Conservation (phyloP, 2,888 invertebrate species). For the Hyles lineata region DNA sequence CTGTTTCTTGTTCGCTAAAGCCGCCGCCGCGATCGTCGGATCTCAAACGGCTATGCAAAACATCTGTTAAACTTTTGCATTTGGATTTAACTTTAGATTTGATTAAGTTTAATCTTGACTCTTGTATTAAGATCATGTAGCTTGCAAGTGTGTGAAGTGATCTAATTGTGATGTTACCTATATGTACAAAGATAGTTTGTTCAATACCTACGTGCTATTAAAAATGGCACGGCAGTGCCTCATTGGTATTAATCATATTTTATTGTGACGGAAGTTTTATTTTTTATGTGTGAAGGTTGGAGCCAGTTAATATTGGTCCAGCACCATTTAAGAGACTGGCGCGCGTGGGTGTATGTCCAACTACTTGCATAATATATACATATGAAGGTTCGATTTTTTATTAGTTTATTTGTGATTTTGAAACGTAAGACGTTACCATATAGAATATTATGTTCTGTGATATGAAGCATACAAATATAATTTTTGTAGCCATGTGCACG, state of each 20-base stretch:
- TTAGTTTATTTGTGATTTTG: background rate
- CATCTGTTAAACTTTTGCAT: no score
- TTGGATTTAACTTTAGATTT: background rate
- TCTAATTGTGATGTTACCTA: background rate
- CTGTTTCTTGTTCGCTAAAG: background rate
- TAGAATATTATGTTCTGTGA: no score
- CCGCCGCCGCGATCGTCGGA: background rate
- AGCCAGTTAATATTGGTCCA: background rate
- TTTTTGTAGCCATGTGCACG: no score
- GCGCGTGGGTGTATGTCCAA: slow-evolving; percentile 1
- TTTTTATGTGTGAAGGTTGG: background rate
- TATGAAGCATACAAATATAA: no score
- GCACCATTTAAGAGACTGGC: background rate
- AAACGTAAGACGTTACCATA: no score
- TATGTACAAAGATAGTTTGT: background rate
- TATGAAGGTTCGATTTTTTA: background rate
- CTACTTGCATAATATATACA: background rate
- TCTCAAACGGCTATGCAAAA: background rate
- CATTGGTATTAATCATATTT: background rate
- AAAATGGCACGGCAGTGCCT: background rate
- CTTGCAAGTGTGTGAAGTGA: background rate
- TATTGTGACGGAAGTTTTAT: background rate
- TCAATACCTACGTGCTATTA: background rate
- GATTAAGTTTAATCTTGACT: background rate
- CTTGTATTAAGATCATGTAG: background rate